phyloP scores from a whole-genome alignment of 2,797 vertebrate genomes.

The Melanotaenia maccullochi region DNA sequence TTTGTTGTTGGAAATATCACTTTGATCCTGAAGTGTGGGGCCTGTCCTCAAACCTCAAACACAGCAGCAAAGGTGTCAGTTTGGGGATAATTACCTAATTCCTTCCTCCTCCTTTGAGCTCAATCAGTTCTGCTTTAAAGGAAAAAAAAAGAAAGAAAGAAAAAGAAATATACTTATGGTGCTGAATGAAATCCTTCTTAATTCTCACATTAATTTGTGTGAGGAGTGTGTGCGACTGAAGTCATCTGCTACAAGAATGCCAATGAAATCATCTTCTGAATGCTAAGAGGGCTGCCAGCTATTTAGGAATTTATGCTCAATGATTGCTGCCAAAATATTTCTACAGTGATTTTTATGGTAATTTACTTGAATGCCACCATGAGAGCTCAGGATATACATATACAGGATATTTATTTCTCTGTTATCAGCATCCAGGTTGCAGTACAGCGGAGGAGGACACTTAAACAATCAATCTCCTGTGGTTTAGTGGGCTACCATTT shows the following conservation, averaged over 20 bases:
- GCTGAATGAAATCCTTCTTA: conserved; percentile 64
- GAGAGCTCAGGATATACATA: conserved; percentile 62
- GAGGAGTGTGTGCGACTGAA: conserved; percentile 63
- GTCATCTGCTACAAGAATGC: conserved; percentile 70
- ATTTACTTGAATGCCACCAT: conserved; percentile 69
- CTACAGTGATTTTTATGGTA: conserved; percentile 70
- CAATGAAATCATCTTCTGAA: conserved; percentile 67
- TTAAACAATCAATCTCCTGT: conserved; percentile 67
- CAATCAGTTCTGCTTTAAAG: conserved; percentile 73
- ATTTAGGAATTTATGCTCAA: conserved; percentile 66
- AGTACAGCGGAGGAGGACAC: conserved; percentile 59
- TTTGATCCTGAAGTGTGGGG: conserved; percentile 40
- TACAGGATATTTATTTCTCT: conserved; percentile 57
- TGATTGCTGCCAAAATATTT: conserved; percentile 76
- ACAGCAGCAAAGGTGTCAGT: conserved; percentile 52
- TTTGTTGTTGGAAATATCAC: conserved; percentile 23
- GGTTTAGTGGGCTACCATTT: conserved; percentile 67
- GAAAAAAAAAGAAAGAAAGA: not conserved
- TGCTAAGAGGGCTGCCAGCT: conserved; percentile 66
- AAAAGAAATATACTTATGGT: too few species aligned
- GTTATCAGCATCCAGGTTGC: conserved; percentile 67
- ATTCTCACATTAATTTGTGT: conserved; percentile 73
- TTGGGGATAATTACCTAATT: conserved; percentile 73
- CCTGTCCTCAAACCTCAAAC: conserved; percentile 35
- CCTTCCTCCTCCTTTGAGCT: conserved; percentile 61